A percentile compares a stretch with the other conserved stretches of the same genome.
Conservation (phyloP, 2,797 vertebrate genomes). For the Liparis tanakae region DNA sequence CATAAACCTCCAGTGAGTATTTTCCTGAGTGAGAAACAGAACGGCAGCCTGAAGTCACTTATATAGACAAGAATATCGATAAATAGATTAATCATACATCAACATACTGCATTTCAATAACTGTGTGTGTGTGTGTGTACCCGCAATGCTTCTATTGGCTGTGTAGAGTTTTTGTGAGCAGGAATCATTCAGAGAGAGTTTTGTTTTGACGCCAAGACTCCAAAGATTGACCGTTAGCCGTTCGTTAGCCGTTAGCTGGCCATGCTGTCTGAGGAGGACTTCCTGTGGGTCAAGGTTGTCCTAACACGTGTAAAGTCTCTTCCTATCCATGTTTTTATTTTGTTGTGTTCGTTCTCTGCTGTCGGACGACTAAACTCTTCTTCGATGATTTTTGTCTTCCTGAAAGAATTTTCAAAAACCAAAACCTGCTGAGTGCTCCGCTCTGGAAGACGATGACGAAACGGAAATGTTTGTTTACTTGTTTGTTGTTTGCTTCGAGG, state of each 20-base stretch:
- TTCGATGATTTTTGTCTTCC: slow-evolving; percentile 67
- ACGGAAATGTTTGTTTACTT: slow-evolving; percentile 22
- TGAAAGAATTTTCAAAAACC: slow-evolving; percentile 60
- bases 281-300: not conserved
- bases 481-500: slow-evolving; percentile 14
- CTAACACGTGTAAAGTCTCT: too few relatives aligned
- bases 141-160: slow-evolving; percentile 42
- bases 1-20: slow-evolving; percentile 30
- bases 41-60: slow-evolving; percentile 48
- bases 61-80: slow-evolving; percentile 50
- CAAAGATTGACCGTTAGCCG: slow-evolving; percentile 45
- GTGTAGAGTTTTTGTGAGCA: slow-evolving; percentile 46
- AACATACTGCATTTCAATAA: slow-evolving; percentile 51
- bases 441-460: slow-evolving; percentile 30
- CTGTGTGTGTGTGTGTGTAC: slow-evolving; percentile 31
- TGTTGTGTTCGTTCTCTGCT: not conserved
- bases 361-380: slow-evolving; percentile 28
- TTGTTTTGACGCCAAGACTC: slow-evolving; percentile 22
- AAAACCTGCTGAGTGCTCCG: slow-evolving; percentile 51
- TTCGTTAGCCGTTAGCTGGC: slow-evolving; percentile 12
- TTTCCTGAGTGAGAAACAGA: slow-evolving; percentile 30
- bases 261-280: not conserved
- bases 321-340: not conserved
- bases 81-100: slow-evolving; percentile 29
- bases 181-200: slow-evolving; percentile 55